Conservation (phyloP, 1,140 invertebrate species). For the Varroa destructor region DNA sequence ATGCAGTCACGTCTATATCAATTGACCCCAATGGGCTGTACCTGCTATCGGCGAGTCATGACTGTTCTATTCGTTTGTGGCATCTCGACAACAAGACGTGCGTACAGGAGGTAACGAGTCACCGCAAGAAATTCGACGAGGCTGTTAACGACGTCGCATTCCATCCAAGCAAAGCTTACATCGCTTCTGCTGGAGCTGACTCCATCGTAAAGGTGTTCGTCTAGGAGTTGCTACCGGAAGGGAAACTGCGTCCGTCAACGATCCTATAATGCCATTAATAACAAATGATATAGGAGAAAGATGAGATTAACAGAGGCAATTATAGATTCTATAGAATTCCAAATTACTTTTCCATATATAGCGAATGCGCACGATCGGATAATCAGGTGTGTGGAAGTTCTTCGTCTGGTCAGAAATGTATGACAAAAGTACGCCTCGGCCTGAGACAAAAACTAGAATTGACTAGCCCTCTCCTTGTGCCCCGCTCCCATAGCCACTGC, state of each 20-base stretch:
- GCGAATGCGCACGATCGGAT: too few relatives aligned
- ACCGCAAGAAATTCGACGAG: slow-evolving; percentile 98
- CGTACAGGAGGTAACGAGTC: slow-evolving; percentile 97
- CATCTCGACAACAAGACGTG: slow-evolving; percentile 97
- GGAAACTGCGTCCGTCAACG: not conserved
- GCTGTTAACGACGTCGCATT: slow-evolving; percentile 97
- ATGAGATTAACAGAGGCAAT: not conserved
- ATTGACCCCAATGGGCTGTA: slow-evolving; percentile 96
- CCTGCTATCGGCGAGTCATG: slow-evolving; percentile 92
- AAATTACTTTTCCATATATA: not conserved
- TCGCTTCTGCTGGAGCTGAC: slow-evolving; percentile 95
- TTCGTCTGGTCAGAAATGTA: too few relatives aligned
- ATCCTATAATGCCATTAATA: too few relatives aligned
- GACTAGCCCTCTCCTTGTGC: too few relatives aligned
- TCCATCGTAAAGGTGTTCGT: slow-evolving; percentile 89
- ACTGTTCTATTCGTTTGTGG: slow-evolving; percentile 97
- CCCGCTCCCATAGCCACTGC: too few relatives aligned
- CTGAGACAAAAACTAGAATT: too few relatives aligned
- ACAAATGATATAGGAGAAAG: too few relatives aligned
- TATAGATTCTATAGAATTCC: not conserved
- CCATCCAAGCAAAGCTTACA: slow-evolving; percentile 93
- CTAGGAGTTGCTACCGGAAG: slow-evolving; percentile 35
- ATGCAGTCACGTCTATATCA: slow-evolving; percentile 92
- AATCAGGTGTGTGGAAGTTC: too few relatives aligned
- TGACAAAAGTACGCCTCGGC: too few relatives aligned